These are phyloP conservation scores for Drosophila navojoa DNA, from an alignment of 1,140 invertebrate species.

Conservation along the genomic window DNA sequence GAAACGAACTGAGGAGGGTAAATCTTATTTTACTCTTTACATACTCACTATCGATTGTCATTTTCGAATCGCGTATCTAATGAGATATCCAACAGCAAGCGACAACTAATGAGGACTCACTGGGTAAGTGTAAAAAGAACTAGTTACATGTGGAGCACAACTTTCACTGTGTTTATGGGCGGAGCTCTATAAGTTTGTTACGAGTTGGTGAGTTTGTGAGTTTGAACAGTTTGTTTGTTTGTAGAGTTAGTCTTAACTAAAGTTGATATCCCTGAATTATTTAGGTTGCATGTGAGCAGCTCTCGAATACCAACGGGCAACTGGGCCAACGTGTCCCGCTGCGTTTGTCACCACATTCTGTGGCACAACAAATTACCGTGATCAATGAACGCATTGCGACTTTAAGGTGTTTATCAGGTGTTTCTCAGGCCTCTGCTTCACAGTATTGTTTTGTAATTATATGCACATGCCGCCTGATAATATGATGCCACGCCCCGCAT, in stretches of 20 bases:
- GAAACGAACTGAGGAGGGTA: no score
- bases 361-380: conserved; percentile 66
- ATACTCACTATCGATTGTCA: no score
- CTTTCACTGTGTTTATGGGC: conserved; percentile 52
- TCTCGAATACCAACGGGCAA: conserved; percentile 31
- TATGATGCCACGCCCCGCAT: conserved; percentile 41
- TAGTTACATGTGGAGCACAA: conserved; percentile 20
- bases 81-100: no score
- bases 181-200: conserved; percentile 60
- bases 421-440: neutral
- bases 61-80: no score
- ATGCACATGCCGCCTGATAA: conserved; percentile 30
- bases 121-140: conserved; percentile 12
- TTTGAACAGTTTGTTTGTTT: conserved; percentile 52
- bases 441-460: conserved; percentile 19
- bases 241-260: conserved; percentile 19
- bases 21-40: no score
- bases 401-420: conserved; percentile 66
- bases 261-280: conserved; percentile 71
- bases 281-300: conserved; percentile 48
- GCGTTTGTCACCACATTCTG: conserved; percentile 65
- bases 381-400: conserved; percentile 61
- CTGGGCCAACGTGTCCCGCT: conserved; percentile 74
- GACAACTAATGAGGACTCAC: neutral
- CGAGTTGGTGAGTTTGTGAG: conserved; percentile 45